Conservation (phyloP, 2,888 invertebrate genomes). For the Agrotis exclamationis region DNA sequence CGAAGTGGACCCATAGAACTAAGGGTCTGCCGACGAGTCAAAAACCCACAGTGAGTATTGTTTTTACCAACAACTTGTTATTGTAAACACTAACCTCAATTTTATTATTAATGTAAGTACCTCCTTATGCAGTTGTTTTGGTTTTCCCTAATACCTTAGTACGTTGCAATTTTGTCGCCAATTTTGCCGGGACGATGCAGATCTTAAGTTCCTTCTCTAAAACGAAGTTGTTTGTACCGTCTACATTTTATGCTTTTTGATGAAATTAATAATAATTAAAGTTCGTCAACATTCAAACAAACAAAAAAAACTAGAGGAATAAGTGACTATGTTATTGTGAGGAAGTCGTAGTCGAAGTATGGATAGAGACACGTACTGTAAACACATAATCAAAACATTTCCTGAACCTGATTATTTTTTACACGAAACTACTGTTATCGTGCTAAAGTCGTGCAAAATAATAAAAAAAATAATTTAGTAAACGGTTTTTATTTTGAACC, state of each 20-base stretch:
- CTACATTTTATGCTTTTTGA: conserved; percentile 11
- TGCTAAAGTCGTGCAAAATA: too few relatives aligned
- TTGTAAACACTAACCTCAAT: conserved; percentile 1
- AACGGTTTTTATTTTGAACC: too few relatives aligned
- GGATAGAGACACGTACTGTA: too few relatives aligned
- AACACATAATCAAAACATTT: too few relatives aligned
- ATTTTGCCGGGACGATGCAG: background rate
- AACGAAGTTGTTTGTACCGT: background rate
- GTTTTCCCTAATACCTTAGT: conserved; percentile 14
- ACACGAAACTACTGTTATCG: too few relatives aligned
- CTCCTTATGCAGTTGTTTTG: background rate
- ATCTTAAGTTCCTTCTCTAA: background rate
- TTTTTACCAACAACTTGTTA: background rate
- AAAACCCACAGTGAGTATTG: conserved; percentile 84
- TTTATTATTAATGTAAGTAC: conserved; percentile 9
- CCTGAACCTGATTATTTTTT: too few relatives aligned
- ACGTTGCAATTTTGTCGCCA: too few relatives aligned
- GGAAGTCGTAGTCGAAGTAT: background rate
- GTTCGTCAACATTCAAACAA: background rate
- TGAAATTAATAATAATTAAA: background rate
- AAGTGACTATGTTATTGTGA: background rate
- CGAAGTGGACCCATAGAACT: conserved; percentile 95
- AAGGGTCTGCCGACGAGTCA: conserved; percentile 93
- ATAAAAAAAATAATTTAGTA: too few relatives aligned
- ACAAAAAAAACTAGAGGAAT: background rate